These are phyloP conservation scores for Ips typographus DNA, from an alignment of 1,140 invertebrate species.

Conservation along the genomic window DNA sequence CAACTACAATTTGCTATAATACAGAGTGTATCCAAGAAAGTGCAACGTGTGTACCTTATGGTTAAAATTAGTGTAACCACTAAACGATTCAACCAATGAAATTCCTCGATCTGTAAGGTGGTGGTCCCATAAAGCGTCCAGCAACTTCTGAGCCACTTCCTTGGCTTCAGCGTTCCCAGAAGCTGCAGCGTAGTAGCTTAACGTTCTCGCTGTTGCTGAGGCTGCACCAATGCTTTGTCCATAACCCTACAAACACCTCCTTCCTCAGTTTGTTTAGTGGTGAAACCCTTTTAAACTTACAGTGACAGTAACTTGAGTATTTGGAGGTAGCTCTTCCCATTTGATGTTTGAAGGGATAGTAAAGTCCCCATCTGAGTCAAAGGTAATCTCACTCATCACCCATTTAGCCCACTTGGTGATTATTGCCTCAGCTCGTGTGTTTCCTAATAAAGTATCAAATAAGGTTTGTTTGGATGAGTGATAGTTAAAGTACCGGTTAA, in stretches of 20 bases:
- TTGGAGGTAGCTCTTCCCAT: slow-evolving; percentile 26
- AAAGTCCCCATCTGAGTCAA: slow-evolving; percentile 23
- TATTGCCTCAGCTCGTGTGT: slow-evolving; percentile 14
- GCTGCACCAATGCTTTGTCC: slow-evolving; percentile 20
- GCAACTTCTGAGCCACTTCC: slow-evolving; percentile 22
- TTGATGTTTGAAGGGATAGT: slow-evolving; percentile 17
- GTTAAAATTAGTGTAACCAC: slow-evolving; percentile 27
- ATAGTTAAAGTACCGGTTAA: slow-evolving; percentile 5
- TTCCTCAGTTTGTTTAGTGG: neutral
- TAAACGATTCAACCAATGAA: slow-evolving; percentile 11
- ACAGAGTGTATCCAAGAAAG: neutral
- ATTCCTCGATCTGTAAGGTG: slow-evolving; percentile 22
- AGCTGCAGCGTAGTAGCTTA: slow-evolving; percentile 31
- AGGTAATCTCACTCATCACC: slow-evolving; percentile 21
- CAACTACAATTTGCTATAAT: slow-evolving; percentile 9
- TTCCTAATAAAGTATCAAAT: slow-evolving; percentile 5
- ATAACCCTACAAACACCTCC: neutral
- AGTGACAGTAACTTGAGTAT: slow-evolving; percentile 17
- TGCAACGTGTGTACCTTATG: slow-evolving; percentile 6
- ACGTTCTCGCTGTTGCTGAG: slow-evolving; percentile 25
- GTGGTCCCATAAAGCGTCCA: slow-evolving; percentile 30
- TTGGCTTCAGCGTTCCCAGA: slow-evolving; percentile 21
- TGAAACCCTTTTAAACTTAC: slow-evolving; percentile 2
- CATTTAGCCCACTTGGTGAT: slow-evolving; percentile 19
- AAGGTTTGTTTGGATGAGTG: neutral